Conservation (phyloP, 2,113 vertebrate genomes). For the Montifringilla adamsi region DNA sequence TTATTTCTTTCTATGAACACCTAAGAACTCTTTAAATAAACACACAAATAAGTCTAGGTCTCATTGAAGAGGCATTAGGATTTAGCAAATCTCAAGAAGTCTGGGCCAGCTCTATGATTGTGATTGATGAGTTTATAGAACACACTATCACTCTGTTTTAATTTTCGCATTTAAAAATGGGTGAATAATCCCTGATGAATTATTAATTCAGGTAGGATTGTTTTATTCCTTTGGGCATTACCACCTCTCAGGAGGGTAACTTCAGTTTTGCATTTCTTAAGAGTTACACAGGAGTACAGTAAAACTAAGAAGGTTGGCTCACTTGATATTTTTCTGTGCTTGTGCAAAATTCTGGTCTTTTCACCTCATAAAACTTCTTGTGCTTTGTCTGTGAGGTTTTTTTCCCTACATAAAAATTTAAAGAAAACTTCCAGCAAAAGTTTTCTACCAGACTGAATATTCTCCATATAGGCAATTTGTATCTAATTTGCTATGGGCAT, state of each 20-base stretch:
- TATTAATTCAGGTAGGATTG: background rate
- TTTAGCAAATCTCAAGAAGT: background rate
- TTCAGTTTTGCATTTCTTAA: conserved; percentile 13
- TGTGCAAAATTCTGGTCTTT: background rate
- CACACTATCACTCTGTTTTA: background rate
- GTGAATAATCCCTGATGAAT: background rate
- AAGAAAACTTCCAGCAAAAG: background rate
- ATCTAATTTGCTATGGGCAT: background rate
- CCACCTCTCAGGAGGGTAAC: background rate
- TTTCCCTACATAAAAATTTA: background rate
- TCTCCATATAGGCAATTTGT: background rate
- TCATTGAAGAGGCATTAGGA: background rate
- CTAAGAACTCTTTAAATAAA: background rate
- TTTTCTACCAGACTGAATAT: background rate
- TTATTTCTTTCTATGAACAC: background rate
- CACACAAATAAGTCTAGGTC: background rate
- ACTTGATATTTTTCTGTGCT: background rate
- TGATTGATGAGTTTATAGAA: background rate
- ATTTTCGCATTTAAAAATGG: background rate
- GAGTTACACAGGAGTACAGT: background rate
- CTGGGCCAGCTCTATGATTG: background rate
- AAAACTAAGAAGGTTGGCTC: background rate
- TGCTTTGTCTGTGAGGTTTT: background rate
- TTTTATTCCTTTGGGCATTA: background rate
- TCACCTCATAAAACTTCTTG: background rate